Percentiles rank a stretch among this genome's conserved stretches.
phyloP scores from a whole-genome alignment of 2,888 invertebrate genomes.

The Epinotia nisella region DNA sequence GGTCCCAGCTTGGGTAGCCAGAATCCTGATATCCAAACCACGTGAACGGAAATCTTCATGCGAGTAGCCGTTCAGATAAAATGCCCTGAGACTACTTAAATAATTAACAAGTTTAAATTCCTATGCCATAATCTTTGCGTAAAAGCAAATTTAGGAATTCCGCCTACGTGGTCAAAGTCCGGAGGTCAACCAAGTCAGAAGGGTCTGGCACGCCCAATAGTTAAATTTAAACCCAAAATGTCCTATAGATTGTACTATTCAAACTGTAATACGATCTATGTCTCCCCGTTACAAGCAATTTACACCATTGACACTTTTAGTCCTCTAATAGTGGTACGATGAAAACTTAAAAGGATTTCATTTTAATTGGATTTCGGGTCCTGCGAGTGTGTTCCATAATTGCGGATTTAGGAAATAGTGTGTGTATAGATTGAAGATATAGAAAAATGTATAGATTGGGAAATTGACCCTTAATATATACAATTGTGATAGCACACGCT shows the following conservation, averaged over 20 bases:
- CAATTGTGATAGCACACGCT: too few relatives aligned
- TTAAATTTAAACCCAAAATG: slow-evolving; percentile 9
- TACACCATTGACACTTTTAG: slow-evolving; percentile 39
- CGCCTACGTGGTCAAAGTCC: slow-evolving; percentile 13
- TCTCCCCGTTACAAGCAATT: slow-evolving; percentile 5
- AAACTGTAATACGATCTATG: background rate
- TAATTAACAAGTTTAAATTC: background rate
- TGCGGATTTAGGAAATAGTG: background rate
- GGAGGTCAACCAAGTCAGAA: slow-evolving; percentile 34
- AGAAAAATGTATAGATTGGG: too few relatives aligned
- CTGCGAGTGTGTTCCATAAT: background rate
- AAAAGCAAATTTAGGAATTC: slow-evolving; percentile 15
- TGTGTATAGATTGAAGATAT: too few relatives aligned
- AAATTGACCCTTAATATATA: too few relatives aligned
- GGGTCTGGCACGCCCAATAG: slow-evolving; percentile 20
- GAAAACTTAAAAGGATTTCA: slow-evolving; percentile 38
- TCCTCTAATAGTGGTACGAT: slow-evolving; percentile 34
- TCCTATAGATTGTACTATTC: background rate
- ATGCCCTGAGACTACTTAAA: too few relatives aligned
- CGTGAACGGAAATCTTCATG: too few relatives aligned
- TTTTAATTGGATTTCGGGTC: slow-evolving; percentile 40
- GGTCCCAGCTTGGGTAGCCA: too few relatives aligned
- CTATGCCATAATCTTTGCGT: background rate
- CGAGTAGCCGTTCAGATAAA: too few relatives aligned
- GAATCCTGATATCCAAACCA: too few relatives aligned